Evolutionary conservation across 2,888 invertebrate species (phyloP).

Genomic region (Ametastegia equiseti): DNA sequence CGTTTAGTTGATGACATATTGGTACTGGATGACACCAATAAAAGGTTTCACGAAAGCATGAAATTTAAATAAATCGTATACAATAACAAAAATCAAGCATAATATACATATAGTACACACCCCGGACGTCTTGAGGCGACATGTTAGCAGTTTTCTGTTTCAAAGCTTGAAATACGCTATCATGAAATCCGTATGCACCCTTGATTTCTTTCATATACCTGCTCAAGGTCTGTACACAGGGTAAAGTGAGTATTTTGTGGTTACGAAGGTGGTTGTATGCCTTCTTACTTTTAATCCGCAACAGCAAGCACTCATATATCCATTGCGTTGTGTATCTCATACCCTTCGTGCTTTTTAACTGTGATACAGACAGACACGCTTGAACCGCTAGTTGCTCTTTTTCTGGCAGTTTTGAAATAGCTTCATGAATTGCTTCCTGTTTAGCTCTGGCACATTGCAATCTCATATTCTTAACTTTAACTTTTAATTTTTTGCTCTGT

Average conservation of each 20-base stretch:
- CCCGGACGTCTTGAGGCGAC: constrained; percentile 20
- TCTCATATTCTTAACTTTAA: too few relatives aligned
- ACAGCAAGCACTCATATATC: constrained; percentile 50
- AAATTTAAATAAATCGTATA: too few relatives aligned
- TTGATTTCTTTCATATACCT: constrained; percentile 39
- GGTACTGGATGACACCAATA: too few relatives aligned
- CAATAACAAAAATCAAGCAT: not conserved
- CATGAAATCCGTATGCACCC: constrained; percentile 40
- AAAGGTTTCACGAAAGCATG: too few relatives aligned
- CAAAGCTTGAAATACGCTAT: constrained; percentile 28
- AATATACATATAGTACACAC: too few relatives aligned
- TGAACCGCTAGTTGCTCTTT: constrained; percentile 28
- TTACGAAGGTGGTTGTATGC: constrained; percentile 45
- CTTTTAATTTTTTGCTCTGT: too few relatives aligned
- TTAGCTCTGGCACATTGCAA: not conserved
- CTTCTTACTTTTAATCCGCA: constrained; percentile 50
- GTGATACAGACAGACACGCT: constrained; percentile 48
- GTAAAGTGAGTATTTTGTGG: constrained; percentile 50
- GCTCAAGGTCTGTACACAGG: constrained; percentile 31
- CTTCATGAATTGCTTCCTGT: not conserved
- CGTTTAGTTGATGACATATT: too few relatives aligned
- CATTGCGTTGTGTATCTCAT: constrained; percentile 51
- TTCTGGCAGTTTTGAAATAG: not conserved
- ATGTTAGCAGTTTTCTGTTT: constrained; percentile 6
- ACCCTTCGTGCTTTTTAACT: constrained; percentile 39